These are phyloP conservation scores for Cisticola juncidis DNA, from an alignment of 2,113 vertebrate genomes.

Conservation along the genomic window DNA sequence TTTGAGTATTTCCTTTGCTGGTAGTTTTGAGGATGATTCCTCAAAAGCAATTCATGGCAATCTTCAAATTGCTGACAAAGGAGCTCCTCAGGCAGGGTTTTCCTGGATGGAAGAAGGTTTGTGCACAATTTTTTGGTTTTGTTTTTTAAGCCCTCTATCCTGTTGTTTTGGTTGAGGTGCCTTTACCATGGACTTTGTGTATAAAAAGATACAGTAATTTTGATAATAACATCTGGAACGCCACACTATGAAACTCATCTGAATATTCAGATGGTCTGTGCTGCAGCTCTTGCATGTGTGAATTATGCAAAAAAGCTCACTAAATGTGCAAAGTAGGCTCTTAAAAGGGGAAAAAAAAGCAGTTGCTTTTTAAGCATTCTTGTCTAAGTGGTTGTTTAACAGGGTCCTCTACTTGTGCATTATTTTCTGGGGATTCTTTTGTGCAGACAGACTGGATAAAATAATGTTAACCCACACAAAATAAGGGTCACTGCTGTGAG, in stretches of 20 bases:
- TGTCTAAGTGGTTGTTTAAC: neutral
- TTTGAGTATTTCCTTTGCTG: neutral
- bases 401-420: neutral
- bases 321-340: neutral
- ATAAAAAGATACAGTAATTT: neutral
- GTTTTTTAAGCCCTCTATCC: neutral
- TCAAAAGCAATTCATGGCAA: neutral
- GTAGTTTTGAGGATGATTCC: neutral
- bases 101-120: neutral
- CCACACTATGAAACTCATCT: neutral
- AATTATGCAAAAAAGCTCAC: neutral
- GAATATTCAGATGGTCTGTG: constrained; percentile 6
- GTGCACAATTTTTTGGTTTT: neutral
- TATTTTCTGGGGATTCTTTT: neutral
- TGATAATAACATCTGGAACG: neutral
- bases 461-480: neutral
- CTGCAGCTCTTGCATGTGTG: neutral
- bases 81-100: neutral
- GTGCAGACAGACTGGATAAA: neutral
- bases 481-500: neutral
- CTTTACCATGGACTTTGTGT: neutral
- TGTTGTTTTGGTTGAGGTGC: neutral
- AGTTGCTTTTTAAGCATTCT: neutral
- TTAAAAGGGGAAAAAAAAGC: neutral
- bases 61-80: neutral